Conservation (phyloP, 2,888 invertebrate genomes). For the Gymnocheta viridis region DNA sequence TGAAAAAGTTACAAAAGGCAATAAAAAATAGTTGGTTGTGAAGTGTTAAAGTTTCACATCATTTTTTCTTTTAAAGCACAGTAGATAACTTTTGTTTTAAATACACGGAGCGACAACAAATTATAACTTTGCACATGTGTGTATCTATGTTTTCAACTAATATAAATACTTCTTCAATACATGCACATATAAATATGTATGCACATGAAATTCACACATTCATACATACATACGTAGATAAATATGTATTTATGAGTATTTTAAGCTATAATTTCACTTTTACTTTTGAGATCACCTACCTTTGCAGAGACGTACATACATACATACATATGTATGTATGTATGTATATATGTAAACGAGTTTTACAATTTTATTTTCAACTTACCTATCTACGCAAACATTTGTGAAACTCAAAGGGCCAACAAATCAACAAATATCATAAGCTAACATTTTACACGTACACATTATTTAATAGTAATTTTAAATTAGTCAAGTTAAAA, state of each 20-base stretch:
- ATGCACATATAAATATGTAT: neutral
- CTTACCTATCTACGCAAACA: neutral
- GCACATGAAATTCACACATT: neutral
- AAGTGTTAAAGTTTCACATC: no score
- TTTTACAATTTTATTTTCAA: neutral
- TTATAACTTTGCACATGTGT: neutral
- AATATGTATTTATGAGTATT: neutral
- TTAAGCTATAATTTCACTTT: slow-evolving; percentile 47
- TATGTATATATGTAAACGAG: neutral
- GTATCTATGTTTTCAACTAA: neutral
- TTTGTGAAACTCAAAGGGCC: neutral
- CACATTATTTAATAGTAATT: neutral
- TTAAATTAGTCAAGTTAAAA: no score
- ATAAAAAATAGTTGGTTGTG: slow-evolving; percentile 3
- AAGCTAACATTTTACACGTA: neutral
- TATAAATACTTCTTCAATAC: neutral
- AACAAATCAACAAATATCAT: neutral
- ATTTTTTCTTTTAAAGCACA: neutral
- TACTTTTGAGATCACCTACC: slow-evolving; percentile 46
- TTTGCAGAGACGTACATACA: neutral
- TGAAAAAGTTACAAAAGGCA: slow-evolving; percentile 17
- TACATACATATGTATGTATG: neutral
- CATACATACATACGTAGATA: neutral
- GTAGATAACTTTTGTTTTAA: neutral
- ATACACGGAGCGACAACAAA: neutral